Evolutionary conservation across 2,113 vertebrate species (phyloP), one percentile per base, ranked within the genome.

Genomic region (Tupaia chinensis): DNA sequence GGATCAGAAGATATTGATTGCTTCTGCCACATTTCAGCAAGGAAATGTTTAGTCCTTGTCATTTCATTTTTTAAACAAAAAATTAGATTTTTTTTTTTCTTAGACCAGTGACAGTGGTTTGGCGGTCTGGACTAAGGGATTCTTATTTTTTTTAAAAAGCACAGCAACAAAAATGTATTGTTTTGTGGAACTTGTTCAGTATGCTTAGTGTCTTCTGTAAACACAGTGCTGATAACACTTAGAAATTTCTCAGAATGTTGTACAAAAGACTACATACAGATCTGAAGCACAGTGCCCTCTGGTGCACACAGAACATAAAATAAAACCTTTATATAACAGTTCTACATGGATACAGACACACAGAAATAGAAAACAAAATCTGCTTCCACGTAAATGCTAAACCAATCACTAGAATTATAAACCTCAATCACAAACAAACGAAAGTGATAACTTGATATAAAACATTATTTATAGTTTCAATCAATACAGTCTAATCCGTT

Each of bases 241-340:
- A 94, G 85, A 97, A 93, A 97, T 97, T 96, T 92, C 70, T 95
- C 65, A 60, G 7, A 81, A 9, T 69, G 76, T 7, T 80, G 6
- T 92, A 88, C 63, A 61, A 86, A 76, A 97, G 20, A 85, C 23
- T 68, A 32, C 70, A 97, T 83, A 92, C 88, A 98, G 97, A 98
- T 84, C 97, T 98, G 98, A 97, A 95, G 89, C 90, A 97, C 83
- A 98, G 97, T 98, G 98, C 98, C 98, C 98, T 98, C 98, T 98
- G 95, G 97, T 98, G 98, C 90, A 93, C 72, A 44, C 27, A 96
- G 10, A 94, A 87, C 92, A 95, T 65, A 98, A 98, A 98, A 86
- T 77, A 97, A 97, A 97, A 91, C n/a, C 82, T 65, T 84, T 93
- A 87, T 74, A 53, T 61, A n/a, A 12, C 2, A 60, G 0, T 53